Evolutionary conservation across 2,797 vertebrate species (phyloP).

Genomic region (Melanotaenia maccullochi): DNA sequence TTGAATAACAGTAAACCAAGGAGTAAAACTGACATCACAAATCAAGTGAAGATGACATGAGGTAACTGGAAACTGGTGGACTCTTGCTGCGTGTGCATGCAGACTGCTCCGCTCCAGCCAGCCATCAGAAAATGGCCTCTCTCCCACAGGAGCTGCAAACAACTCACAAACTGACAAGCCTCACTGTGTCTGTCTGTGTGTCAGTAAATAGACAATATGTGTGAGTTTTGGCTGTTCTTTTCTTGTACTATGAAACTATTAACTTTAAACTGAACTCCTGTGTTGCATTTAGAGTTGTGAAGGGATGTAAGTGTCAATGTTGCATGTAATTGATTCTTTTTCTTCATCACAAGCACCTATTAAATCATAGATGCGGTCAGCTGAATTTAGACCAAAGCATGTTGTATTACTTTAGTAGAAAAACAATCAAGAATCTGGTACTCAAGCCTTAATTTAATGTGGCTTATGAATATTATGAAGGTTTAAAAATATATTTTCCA

Average conservation of each 20-base stretch:
- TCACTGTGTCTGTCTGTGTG: slow-evolving; percentile 32
- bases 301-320: neutral
- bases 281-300: neutral
- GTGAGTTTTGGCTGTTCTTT: slow-evolving; percentile 21
- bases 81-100: neutral
- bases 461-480: neutral
- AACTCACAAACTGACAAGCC: slow-evolving; percentile 72
- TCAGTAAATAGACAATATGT: slow-evolving; percentile 23
- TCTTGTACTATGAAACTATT: neutral
- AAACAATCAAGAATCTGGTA: neutral
- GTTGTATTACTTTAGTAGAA: neutral
- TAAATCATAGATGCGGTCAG: no score
- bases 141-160: slow-evolving; percentile 77
- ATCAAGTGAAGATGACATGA: slow-evolving; percentile 41
- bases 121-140: slow-evolving; percentile 72
- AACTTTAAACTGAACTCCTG: neutral
- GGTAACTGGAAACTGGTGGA: slow-evolving; percentile 26
- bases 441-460: neutral
- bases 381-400: neutral
- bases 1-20: neutral
- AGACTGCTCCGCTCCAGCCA: slow-evolving; percentile 16
- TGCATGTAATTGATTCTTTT: neutral
- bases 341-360: neutral
- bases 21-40: slow-evolving; percentile 20
- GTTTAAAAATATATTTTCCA: neutral